Percentiles rank a stretch among this genome's conserved stretches.
Evolutionary conservation across 2,888 invertebrate genomes (phyloP).

Genomic region (Epiblema foenella): DNA sequence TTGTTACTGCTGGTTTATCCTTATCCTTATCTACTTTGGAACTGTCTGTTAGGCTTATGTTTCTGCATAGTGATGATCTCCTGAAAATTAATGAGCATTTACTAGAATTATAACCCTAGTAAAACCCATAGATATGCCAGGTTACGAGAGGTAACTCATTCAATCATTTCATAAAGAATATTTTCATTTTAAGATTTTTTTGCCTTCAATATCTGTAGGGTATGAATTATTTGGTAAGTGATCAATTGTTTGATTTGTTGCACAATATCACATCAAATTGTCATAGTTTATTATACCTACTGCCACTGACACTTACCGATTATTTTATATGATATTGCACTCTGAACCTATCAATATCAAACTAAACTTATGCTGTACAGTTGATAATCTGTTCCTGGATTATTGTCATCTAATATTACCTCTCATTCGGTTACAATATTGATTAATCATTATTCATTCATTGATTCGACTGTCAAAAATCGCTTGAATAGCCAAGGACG

Average conservation of each 20-base stretch:
- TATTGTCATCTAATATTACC: slow-evolving; percentile 3
- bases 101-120: background rate
- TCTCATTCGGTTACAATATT: slow-evolving; percentile 2
- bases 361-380: background rate
- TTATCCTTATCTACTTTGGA: slow-evolving; percentile 56
- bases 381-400: background rate
- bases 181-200: too few relatives aligned
- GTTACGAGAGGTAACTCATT: too few relatives aligned
- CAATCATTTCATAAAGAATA: too few relatives aligned
- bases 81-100: slow-evolving; percentile 58
- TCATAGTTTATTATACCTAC: background rate
- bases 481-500: slow-evolving; percentile 33
- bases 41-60: slow-evolving; percentile 62
- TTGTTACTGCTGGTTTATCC: slow-evolving; percentile 55
- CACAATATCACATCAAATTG: background rate
- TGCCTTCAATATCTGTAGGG: too few relatives aligned
- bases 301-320: background rate
- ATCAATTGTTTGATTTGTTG: background rate
- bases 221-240: too few relatives aligned
- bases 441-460: slow-evolving; percentile 31
- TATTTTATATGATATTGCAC: background rate
- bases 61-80: slow-evolving; percentile 73
- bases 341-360: background rate
- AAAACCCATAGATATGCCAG: too few relatives aligned
- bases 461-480: slow-evolving; percentile 17